phyloP scores from a whole-genome alignment of 2,113 vertebrate genomes.

The Conger conger region DNA sequence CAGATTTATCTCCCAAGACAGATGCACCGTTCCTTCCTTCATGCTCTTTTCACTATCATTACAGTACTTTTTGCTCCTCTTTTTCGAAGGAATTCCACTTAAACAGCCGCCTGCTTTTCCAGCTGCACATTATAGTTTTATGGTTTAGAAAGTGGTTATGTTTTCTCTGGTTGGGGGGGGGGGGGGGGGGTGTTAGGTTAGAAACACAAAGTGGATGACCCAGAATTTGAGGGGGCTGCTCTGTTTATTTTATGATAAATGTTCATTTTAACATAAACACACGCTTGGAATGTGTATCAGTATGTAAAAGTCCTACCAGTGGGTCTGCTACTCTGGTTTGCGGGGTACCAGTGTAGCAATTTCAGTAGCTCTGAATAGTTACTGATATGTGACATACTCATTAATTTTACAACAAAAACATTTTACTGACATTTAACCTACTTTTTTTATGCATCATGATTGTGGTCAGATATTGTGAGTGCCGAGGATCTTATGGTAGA shows the following conservation, averaged over 20 bases:
- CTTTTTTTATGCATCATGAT: neutral
- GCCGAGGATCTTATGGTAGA: neutral
- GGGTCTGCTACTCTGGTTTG: neutral
- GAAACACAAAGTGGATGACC: neutral
- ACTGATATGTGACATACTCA: too few relatives aligned
- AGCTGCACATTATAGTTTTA: conserved; percentile 49
- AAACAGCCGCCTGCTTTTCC: conserved; percentile 59
- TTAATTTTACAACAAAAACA: neutral
- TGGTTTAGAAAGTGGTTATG: neutral
- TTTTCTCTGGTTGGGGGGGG: neutral
- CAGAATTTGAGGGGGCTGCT: too few relatives aligned
- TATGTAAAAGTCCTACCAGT: too few relatives aligned
- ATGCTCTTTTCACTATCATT: conserved; percentile 34
- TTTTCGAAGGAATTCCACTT: conserved; percentile 42
- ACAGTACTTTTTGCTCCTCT: conserved; percentile 12
- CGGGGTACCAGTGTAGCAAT: too few relatives aligned
- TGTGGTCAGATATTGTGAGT: neutral
- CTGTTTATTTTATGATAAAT: neutral
- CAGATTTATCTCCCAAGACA: conserved; percentile 58
- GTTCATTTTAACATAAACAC: neutral
- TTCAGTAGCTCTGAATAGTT: too few relatives aligned
- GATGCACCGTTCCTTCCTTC: conserved; percentile 34
- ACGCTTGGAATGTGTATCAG: neutral
- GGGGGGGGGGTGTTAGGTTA: neutral
- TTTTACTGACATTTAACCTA: neutral